A percentile compares a stretch with the other conserved stretches of the same genome.
Evolutionary conservation across 1,140 invertebrate genomes (phyloP).

Genomic region (Drosophila ogumai): DNA sequence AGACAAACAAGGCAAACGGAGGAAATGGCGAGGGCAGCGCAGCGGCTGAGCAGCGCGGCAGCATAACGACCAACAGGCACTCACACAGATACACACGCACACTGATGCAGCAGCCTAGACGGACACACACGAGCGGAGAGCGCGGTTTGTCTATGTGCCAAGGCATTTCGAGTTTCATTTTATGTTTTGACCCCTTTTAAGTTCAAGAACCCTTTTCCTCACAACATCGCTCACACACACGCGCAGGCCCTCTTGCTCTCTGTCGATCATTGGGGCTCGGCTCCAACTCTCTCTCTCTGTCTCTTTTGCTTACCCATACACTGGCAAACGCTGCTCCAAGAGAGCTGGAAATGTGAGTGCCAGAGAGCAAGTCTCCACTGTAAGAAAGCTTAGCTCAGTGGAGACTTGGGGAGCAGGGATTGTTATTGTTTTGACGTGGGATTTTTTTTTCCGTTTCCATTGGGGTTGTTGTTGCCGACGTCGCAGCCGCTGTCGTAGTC

Average conservation of each 20-base stretch:
- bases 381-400: constrained; percentile 66
- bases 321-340: constrained; percentile 24
- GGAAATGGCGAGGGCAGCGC: constrained; percentile 58
- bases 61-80: constrained; percentile 64
- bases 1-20: constrained; percentile 61
- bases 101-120: constrained; percentile 13
- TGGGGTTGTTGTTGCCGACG: constrained; percentile 40
- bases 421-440: constrained; percentile 76
- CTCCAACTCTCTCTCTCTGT: constrained; percentile 23
- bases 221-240: constrained; percentile 40
- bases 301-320: constrained; percentile 17
- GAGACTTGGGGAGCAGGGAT: constrained; percentile 71
- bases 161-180: constrained; percentile 83
- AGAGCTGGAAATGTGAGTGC: constrained; percentile 2
- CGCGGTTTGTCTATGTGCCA: constrained; percentile 79
- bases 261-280: constrained; percentile 56
- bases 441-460: constrained; percentile 22
- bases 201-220: constrained; percentile 83
- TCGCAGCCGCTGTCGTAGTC: constrained; percentile 6
- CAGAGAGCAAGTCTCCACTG: constrained; percentile 53
- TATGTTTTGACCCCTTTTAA: constrained; percentile 84
- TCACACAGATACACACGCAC: constrained; percentile 23
- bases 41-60: constrained; percentile 53
- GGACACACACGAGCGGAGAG: constrained; percentile 51
- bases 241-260: constrained; percentile 47